Evolutionary conservation across 2,797 vertebrate genomes (phyloP), one percentile per base, ranked within the genome.

Genomic region (Periophthalmus magnuspinnatus): DNA sequence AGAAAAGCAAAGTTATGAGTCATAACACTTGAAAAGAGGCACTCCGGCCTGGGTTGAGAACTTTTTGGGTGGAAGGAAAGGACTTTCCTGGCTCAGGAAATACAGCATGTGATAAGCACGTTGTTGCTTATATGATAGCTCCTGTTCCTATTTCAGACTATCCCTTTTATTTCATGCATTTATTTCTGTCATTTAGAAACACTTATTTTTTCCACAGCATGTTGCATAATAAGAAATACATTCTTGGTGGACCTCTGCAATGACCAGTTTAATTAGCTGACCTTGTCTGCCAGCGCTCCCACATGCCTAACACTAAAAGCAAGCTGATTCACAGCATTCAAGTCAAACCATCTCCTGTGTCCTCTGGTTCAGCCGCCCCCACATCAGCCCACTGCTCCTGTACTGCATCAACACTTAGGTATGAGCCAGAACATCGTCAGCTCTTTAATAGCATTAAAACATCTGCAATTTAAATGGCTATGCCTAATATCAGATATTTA

Each of bases 51-150:
- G 32, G 45, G 33, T 71, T 65, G 5, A 71, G 72, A 65, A 75
- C 58, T 79, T 80, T 65, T 72, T 65, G 61, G 22, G 54, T 68
- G 87, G 83, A 88, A 87, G 86, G 89, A 84, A 92, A 90, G 71
- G 78, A 86, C 80, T 87, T 84, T 82, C 83, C 80, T 62, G 55
- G 69, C 58, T 76, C 81, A 90, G 90, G 89, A 92, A 92, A 79
- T 72, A 55, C 57, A 72, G 70, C 69, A 36, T 52, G 4, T 41
- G 77, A 85, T 75, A 86, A 89, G 75, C 38, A 78, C 0, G 38
- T n/a, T 34, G n/a, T 14, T 5, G 41, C 13, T 13, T 45, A 58
- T 48, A 52, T 69, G 82, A 75, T 72, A 68, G 50, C 59, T 72
- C 9, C 1, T 54, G 55, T 84, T 90, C 81, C 73, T 72, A 67